phyloP scores from a whole-genome alignment of 2,888 invertebrate species.

The Zele albiditarsus region DNA sequence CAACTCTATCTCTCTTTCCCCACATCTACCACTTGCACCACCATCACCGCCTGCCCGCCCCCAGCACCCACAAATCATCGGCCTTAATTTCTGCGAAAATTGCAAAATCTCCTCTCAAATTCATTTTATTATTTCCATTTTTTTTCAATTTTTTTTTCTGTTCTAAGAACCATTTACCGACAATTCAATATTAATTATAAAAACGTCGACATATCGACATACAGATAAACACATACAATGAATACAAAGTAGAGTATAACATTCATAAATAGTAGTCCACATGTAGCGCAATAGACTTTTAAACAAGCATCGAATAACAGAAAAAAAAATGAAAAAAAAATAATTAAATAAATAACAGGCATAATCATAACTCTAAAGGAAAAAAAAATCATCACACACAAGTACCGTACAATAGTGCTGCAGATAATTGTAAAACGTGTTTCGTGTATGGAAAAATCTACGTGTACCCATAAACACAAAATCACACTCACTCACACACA shows the following conservation, averaged over 20 bases:
- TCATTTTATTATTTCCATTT: neutral
- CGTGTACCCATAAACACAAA: conserved; percentile 39
- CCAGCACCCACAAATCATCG: conserved; percentile 22
- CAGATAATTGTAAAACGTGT: conserved; percentile 55
- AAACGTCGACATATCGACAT: conserved; percentile 52
- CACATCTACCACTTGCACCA: neutral
- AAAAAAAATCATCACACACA: conserved; percentile 49
- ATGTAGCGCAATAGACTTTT: conserved; percentile 71
- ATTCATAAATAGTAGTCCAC: conserved; percentile 70
- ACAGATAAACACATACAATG: conserved; percentile 62
- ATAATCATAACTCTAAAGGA: conserved; percentile 46
- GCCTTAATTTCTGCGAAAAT: neutral
- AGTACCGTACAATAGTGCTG: conserved; percentile 53
- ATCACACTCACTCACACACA: conserved; percentile 35
- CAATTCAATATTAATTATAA: conserved; percentile 20
- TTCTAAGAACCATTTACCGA: conserved; percentile 19
- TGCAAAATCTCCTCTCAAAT: neutral
- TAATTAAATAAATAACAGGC: conserved; percentile 49
- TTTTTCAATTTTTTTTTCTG: conserved; percentile 3
- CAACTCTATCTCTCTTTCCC: neutral
- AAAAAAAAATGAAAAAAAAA: conserved; percentile 51
- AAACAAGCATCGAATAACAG: conserved; percentile 49
- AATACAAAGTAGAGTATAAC: conserved; percentile 70
- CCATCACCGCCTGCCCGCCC: conserved; percentile 24
- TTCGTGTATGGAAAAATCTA: conserved; percentile 37